These are phyloP conservation scores for Melangyna quadrimaculata DNA, from an alignment of 2,888 invertebrate genomes.

Conservation along the genomic window DNA sequence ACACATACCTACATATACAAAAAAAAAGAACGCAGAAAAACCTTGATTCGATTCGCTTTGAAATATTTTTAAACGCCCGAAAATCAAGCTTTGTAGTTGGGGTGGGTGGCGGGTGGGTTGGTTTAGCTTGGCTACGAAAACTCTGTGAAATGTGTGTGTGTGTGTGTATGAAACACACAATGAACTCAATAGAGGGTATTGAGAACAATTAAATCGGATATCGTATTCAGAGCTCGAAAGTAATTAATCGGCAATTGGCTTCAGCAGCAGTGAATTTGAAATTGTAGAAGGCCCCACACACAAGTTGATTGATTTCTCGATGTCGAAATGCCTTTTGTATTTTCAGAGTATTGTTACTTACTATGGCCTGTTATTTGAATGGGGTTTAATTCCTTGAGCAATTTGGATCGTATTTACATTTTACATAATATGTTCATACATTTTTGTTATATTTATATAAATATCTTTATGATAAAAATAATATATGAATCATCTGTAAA, in stretches of 20 bases:
- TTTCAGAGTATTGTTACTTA: not conserved
- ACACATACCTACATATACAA: not conserved
- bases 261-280: not conserved
- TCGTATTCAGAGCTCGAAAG: constrained; percentile 17
- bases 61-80: not conserved
- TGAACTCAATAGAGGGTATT: constrained; percentile 27
- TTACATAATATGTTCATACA: not conserved
- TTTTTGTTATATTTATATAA: not conserved
- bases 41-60: not conserved
- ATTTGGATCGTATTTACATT: constrained; percentile 7
- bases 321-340: constrained; percentile 9
- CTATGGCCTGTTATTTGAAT: not conserved
- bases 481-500: no score
- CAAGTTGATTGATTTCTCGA: constrained; percentile 23
- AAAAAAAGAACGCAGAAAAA: not conserved
- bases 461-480: not conserved
- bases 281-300: constrained; percentile 14
- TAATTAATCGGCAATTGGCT: constrained; percentile 22
- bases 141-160: not conserved
- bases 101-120: not conserved
- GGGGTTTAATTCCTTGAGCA: constrained; percentile 12
- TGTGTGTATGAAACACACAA: constrained; percentile 23
- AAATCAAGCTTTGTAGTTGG: constrained; percentile 20
- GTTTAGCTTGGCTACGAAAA: not conserved
- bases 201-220: constrained; percentile 37